Base-by-base conservation (phyloP, 2,888 invertebrate species). In the Sesia apiformis region DNA sequence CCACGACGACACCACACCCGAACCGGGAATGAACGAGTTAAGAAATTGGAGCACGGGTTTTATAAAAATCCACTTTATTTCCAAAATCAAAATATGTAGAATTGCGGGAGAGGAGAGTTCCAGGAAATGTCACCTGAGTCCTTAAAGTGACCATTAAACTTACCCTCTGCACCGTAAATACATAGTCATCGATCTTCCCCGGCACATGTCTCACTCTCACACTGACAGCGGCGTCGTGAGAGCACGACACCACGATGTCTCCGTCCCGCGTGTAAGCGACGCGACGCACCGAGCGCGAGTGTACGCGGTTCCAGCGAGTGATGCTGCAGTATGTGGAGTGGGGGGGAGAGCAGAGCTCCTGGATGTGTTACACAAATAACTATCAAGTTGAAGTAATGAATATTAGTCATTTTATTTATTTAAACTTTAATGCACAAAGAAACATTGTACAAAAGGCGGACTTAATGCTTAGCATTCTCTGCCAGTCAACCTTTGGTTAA, bases 91-190 rank as follows among this genome's bases (percentile, higher is more conserved):
- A 23, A 2, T 23, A 23, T 23, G 23, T 23, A 23, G 23, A 23
- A 23, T 23, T 23, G 23, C 3, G 40, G 3, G 5, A 40, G 7
- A 39, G 7, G 7, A 5, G 6, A 39, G 6, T 40, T 23, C 23
- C 23, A 23, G 41, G 3, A 51, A 23, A n/a, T 23, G 23, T 23
- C 23, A 23, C 23, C 23, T 2, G n/a, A 23, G 23, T 23, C 23
- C 23, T 23, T 1, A 23, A 23, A 23, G 2, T 23, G 23, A 23
- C 2, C 2, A 23, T 23, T 23, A 23, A 23, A 60, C 75, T 64
- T 70, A 92, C 93, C 74, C 90, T 83, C 38, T 82, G 77, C 52
- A 92, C 87, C 64, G 83, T 90, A 61, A 91, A 92, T 38, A 90
- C 73, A 57, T 91, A 91, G 51, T 91, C 89, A 38, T 86, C 77